Base-by-base conservation (phyloP, 1,140 invertebrate species). In the Frieseomelitta varia region DNA sequence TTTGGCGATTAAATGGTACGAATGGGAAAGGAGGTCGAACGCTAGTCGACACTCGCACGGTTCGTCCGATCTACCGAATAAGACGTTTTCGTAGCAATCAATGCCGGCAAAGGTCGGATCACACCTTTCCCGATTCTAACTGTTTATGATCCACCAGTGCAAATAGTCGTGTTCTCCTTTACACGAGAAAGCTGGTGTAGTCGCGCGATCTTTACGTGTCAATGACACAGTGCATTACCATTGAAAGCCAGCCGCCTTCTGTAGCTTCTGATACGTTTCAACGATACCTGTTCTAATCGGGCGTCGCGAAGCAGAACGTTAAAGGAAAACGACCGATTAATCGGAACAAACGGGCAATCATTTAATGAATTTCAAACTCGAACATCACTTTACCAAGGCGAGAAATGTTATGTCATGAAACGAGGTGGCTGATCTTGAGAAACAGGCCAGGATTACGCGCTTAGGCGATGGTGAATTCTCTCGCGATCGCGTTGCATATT, bases 131-230 rank as follows among this genome's bases (percentile, higher is more conserved):
- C 55, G 58, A 53, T 53, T 51, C 3, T 74, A 85, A 74, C 65
- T 73, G 69, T 77, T 88, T 84, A 89, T 84, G 80, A 84, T 88
- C 73, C 84, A 78, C 53, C 68, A 67, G 84, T 83, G 88, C 79
- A 83, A 89, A 89, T 85, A 88, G 61, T 61, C 76, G 84, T 81
- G 85, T 89, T 88, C 87, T 27, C 85, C 53, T 88, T 86, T 72
- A 47, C 74, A 21, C 81, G 87, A 69, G 87, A 88, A 88, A 86
- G 83, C 76, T 78, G 72, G 24, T 58, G 53, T 71, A 80, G 65
- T 75, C 80, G 72, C 86, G 72, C 17, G 61, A 69, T 76, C 67
- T 79, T 86, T 73, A 74, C 67, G 67, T 72, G 79, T 76, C 75
- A 72, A 74, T 81, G 79, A 75, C 72, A 47, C 65, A 63, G 78